Conservation (phyloP, 2,888 invertebrate species). For the Lottia scabra region DNA sequence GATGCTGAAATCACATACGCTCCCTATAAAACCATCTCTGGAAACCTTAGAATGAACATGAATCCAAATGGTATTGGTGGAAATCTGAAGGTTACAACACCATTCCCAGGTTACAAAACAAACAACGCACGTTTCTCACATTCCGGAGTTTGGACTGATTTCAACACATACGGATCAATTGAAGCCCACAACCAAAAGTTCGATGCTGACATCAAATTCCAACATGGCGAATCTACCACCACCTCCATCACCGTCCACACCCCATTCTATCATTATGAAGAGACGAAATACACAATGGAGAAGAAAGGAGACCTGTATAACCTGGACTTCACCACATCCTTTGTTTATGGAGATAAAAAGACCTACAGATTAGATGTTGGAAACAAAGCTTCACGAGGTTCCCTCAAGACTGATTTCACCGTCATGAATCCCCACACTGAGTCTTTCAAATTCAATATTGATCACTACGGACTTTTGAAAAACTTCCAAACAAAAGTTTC, state of each 20-base stretch:
- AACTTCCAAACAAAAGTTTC: conserved; percentile 8
- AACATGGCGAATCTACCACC: conserved; percentile 4
- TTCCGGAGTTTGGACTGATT: conserved; percentile 6
- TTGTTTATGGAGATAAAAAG: neutral
- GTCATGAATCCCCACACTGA: neutral
- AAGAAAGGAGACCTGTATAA: neutral
- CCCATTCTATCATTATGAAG: conserved; percentile 28
- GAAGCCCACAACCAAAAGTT: conserved; percentile 11
- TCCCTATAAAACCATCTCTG: neutral
- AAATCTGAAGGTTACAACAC: conserved; percentile 29
- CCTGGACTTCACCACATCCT: neutral
- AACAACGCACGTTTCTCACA: conserved; percentile 1
- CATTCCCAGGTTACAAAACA: conserved; percentile 23
- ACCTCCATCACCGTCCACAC: conserved; percentile 8
- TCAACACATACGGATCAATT: conserved; percentile 15
- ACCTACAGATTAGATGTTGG: neutral
- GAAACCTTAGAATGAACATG: neutral
- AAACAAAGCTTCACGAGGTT: neutral
- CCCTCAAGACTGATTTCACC: neutral
- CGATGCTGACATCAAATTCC: conserved; percentile 13
- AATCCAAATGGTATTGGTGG: conserved; percentile 11
- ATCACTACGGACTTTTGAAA: neutral
- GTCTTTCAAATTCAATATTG: neutral
- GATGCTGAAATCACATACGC: conserved; percentile 23
- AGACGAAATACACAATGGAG: conserved; percentile 21